Evolutionary conservation across 2,113 vertebrate species (phyloP).

Genomic region (Nipponia nippon): DNA sequence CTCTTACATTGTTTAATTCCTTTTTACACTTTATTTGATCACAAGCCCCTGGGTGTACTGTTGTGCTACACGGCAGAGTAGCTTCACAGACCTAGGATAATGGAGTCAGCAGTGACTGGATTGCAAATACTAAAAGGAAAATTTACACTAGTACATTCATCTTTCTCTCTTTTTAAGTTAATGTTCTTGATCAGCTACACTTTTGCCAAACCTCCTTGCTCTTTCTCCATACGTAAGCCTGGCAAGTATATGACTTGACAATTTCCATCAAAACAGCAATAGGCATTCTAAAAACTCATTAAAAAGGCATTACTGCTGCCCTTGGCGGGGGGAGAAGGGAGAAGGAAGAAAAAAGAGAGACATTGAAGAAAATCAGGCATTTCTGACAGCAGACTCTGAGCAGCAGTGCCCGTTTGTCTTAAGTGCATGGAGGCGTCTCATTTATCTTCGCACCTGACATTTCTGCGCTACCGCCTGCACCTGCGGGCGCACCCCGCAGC

Average conservation of each 20-base stretch:
- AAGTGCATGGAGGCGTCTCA: fast-evolving
- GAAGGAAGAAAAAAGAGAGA: no score
- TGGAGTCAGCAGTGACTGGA: neutral
- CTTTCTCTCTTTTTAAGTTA: neutral
- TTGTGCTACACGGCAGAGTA: neutral
- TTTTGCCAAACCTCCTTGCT: neutral
- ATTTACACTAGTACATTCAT: neutral
- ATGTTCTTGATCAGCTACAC: neutral
- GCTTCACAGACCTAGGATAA: neutral
- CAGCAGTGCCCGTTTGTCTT: neutral
- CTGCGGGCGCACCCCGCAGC: fast-evolving
- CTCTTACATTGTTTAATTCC: neutral
- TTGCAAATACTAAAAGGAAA: neutral
- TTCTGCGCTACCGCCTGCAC: fast-evolving
- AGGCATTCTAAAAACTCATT: neutral
- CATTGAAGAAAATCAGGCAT: fast-evolving
- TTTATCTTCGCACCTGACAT: fast-evolving
- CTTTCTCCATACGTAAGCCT: neutral
- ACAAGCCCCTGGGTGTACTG: fast-evolving
- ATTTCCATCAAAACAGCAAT: neutral
- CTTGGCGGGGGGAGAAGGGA: fast-evolving
- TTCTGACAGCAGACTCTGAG: neutral
- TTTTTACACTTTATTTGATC: neutral
- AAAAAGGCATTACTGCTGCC: neutral
- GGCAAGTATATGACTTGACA: neutral